Base-by-base conservation (phyloP, 2,797 vertebrate species). In the Spinus olivaceus region DNA sequence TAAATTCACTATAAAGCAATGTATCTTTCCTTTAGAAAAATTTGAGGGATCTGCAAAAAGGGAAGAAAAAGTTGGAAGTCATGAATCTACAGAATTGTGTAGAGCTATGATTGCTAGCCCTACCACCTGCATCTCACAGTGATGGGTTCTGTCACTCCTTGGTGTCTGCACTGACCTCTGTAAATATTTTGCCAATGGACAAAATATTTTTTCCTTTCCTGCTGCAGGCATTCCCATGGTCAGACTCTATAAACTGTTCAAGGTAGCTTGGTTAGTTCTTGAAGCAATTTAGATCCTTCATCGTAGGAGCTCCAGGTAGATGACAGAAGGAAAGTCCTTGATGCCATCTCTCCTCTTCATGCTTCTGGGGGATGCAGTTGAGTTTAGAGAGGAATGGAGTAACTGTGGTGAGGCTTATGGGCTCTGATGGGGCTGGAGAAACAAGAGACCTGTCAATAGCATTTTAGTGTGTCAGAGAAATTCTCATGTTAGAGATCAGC, bases 381-480 rank as follows among this genome's bases (percentile, higher is more conserved):
- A 71, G 20, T 41, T 74, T 27, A 71, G 54, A 90, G 54, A 77
- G 41, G 22, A 86, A 35, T 3, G 51, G 39, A 4, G 5, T 56
- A 59, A 30, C 6, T 35, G 32, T 2, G 5, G 24, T 5, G 17
- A 2, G 4, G 2, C 7, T 47, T 76, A 22, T 7, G 8, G 37
- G 19, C n/a, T 49, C 12, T 77, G 15, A 44, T 60, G 28, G 32
- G 22, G 12, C 20, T 80, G 28, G 49, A 66, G 60, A 83, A 92
- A 21, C 24, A 61, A 53, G 9, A 70, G 8, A 54, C 5, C 7
- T 53, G 13, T 32, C 27, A 66, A 23, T 12, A 63, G 37, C 15
- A 25, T 47, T 39, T n/a, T 0, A 67, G 41, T 25, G 35, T 50
- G 6, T 30, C 46, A 30, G 4, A 81, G 37, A 21, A 89, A 57